phyloP scores from a whole-genome alignment of 2,113 vertebrate species.

The Poicephalus meyeri region DNA sequence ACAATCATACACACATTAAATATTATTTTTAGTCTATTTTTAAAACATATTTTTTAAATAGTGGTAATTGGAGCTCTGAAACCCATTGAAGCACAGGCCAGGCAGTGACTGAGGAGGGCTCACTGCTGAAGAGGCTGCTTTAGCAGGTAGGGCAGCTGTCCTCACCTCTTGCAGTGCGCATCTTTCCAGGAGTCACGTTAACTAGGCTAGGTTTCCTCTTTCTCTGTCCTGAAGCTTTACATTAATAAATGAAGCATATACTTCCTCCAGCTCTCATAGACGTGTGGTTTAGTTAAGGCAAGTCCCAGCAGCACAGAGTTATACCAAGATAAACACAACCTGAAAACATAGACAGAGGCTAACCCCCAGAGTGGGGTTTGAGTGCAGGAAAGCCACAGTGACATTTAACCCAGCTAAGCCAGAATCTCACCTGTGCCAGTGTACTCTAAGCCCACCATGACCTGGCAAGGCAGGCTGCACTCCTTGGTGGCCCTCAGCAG shows the following conservation, averaged over 20 bases:
- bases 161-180: neutral
- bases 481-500: neutral
- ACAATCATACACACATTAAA: rapidly evolving
- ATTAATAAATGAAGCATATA: rapidly evolving
- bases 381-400: neutral
- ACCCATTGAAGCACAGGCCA: neutral
- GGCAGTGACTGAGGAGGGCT: neutral
- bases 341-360: neutral
- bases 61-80: rapidly evolving
- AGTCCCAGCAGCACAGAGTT: neutral
- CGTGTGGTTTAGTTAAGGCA: neutral
- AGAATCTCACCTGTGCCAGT: neutral
- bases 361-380: neutral
- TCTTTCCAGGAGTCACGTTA: neutral
- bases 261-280: neutral
- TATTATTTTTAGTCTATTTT: neutral
- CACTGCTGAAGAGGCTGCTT: neutral
- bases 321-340: too few relatives aligned
- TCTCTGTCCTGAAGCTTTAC: neutral
- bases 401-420: neutral
- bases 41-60: neutral
- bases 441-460: neutral
- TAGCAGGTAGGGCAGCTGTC: neutral
- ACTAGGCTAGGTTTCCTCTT: neutral
- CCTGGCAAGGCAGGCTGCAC: neutral